Evolutionary conservation across 2,888 invertebrate genomes (phyloP).

Genomic region (Dolichomitus sp.): DNA sequence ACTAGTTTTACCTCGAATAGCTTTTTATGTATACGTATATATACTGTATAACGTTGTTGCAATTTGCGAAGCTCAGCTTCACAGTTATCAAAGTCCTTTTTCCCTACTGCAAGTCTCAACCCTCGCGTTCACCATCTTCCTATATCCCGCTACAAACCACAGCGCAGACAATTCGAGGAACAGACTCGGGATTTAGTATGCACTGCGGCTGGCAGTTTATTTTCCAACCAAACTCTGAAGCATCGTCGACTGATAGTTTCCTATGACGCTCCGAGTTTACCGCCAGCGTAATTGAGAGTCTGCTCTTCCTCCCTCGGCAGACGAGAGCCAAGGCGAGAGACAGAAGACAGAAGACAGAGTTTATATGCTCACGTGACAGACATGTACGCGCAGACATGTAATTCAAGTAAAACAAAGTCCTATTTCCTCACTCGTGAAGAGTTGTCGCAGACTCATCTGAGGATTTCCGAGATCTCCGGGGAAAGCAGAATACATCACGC

Average conservation of each 20-base stretch:
- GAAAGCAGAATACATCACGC: conserved; percentile 8
- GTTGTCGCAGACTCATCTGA: not conserved
- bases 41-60: not conserved
- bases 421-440: not conserved
- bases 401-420: conserved; percentile 54
- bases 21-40: not conserved
- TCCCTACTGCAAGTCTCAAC: conserved; percentile 12
- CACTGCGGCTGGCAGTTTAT: conserved; percentile 21
- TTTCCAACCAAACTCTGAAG: conserved; percentile 20
- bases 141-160: not conserved
- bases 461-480: not conserved
- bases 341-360: conserved; percentile 38
- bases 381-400: conserved; percentile 48
- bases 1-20: conserved; percentile 34
- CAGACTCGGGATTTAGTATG: not conserved
- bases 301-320: conserved; percentile 13
- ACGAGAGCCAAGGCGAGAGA: conserved; percentile 29
- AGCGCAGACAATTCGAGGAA: conserved; percentile 24
- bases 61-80: conserved; percentile 15
- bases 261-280: conserved; percentile 4
- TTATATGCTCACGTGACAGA: conserved; percentile 55
- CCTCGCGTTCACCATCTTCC: not conserved
- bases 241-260: conserved; percentile 34
- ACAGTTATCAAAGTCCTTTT: conserved; percentile 22
- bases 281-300: conserved; percentile 62